Conservation (phyloP, 2,797 vertebrate genomes). For the Sebastolobus alascanus region DNA sequence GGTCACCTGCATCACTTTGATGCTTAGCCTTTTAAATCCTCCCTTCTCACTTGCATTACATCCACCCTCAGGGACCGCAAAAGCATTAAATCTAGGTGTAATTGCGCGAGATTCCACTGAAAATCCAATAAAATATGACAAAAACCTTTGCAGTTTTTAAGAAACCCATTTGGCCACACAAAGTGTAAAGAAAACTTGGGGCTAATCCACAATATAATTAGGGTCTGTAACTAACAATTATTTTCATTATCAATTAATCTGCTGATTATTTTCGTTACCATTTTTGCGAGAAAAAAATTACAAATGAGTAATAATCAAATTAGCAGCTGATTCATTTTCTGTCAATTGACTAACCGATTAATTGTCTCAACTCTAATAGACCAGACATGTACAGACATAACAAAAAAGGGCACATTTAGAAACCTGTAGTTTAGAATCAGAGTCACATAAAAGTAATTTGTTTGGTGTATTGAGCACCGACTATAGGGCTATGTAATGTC, state of each 20-base stretch:
- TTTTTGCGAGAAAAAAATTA: neutral
- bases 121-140: neutral
- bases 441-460: no score
- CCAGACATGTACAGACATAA: no score
- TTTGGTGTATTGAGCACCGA: no score
- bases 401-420: no score
- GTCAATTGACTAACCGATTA: neutral
- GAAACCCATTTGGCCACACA: neutral
- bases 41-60: neutral
- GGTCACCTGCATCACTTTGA: conserved; percentile 28
- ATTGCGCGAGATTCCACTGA: neutral
- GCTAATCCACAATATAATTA: neutral
- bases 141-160: neutral
- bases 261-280: neutral
- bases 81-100: neutral
- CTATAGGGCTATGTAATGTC: no score
- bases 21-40: neutral
- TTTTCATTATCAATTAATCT: neutral
- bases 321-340: neutral
- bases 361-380: no score
- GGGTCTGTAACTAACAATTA: neutral
- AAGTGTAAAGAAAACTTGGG: neutral
- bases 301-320: neutral
- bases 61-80: neutral
- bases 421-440: no score